A percentile compares a stretch with the other conserved stretches of the same genome.
Evolutionary conservation across 1,140 invertebrate species (phyloP).

Genomic region (Belonocnema kinseyi): DNA sequence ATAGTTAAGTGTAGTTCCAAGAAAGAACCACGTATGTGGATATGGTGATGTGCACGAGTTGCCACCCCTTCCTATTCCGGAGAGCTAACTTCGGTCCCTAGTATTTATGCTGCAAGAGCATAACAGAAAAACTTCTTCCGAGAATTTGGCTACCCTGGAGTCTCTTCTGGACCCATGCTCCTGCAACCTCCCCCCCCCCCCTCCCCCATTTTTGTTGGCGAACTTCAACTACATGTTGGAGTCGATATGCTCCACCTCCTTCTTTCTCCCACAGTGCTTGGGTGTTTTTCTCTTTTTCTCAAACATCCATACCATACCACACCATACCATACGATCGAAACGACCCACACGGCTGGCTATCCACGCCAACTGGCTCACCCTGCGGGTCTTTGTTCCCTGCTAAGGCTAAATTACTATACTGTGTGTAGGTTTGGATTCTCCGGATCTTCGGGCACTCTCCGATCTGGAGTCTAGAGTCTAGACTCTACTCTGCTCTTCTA

Average conservation of each 20-base stretch:
- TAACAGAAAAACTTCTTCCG: conserved; percentile 2
- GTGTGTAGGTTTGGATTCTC: conserved; percentile 13
- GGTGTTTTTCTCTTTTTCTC: conserved; percentile 16
- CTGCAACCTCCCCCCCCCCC: background rate
- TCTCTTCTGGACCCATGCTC: background rate
- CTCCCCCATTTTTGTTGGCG: background rate
- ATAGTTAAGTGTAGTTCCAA: conserved; percentile 10
- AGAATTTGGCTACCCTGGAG: conserved; percentile 15
- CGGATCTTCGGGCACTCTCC: conserved; percentile 3
- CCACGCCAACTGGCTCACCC: conserved; percentile 7
- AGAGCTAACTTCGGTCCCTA: background rate
- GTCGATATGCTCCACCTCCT: background rate
- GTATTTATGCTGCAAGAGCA: conserved; percentile 15
- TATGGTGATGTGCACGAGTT: background rate
- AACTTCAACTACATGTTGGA: conserved; percentile 11
- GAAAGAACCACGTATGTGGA: conserved; percentile 11
- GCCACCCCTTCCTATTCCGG: conserved; percentile 24
- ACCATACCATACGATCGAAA: background rate
- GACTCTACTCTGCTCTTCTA: background rate
- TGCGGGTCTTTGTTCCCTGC: conserved; percentile 16
- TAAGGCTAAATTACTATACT: conserved; percentile 15
- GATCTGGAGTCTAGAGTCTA: background rate
- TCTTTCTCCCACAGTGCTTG: background rate
- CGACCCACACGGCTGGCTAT: conserved; percentile 7
- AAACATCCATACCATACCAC: background rate